Percentiles rank a stretch among this genome's conserved stretches.
phyloP scores from a whole-genome alignment of 1,140 invertebrate genomes.

The Drosophila bocqueti region DNA sequence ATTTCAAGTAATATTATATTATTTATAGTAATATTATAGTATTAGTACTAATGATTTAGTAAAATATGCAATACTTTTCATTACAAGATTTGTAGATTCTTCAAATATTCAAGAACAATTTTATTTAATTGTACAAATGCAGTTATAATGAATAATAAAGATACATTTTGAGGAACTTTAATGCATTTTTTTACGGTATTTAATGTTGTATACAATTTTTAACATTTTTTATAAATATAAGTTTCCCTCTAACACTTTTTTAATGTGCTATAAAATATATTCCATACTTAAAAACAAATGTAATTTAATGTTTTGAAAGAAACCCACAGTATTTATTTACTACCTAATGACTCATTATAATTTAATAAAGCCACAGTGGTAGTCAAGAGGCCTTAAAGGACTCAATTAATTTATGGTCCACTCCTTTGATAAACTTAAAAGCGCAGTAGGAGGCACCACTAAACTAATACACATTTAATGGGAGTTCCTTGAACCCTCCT shows the following conservation, averaged over 20 bases:
- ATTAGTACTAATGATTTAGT: too few relatives aligned
- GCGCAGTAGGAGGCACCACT: neutral
- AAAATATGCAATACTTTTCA: neutral
- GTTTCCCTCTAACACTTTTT: too few relatives aligned
- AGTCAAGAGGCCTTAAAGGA: neutral
- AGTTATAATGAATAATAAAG: too few relatives aligned
- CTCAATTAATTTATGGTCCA: neutral
- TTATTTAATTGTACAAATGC: neutral
- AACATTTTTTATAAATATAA: too few relatives aligned
- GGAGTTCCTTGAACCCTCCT: slow-evolving; percentile 65
- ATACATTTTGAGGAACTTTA: too few relatives aligned
- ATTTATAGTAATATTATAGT: too few relatives aligned
- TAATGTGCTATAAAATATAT: neutral
- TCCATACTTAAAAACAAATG: too few relatives aligned
- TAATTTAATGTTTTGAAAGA: neutral
- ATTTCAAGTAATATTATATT: too few relatives aligned
- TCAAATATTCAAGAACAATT: accelerated
- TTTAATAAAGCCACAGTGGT: neutral
- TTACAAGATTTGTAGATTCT: neutral
- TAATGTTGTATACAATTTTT: too few relatives aligned
- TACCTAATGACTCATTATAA: neutral
- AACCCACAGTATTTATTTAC: neutral
- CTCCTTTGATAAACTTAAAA: neutral
- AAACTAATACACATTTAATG: slow-evolving; percentile 30
- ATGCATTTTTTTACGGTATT: too few relatives aligned